Evolutionary conservation across 2,113 vertebrate species (phyloP).

Genomic region (Ophiodon elongatus): DNA sequence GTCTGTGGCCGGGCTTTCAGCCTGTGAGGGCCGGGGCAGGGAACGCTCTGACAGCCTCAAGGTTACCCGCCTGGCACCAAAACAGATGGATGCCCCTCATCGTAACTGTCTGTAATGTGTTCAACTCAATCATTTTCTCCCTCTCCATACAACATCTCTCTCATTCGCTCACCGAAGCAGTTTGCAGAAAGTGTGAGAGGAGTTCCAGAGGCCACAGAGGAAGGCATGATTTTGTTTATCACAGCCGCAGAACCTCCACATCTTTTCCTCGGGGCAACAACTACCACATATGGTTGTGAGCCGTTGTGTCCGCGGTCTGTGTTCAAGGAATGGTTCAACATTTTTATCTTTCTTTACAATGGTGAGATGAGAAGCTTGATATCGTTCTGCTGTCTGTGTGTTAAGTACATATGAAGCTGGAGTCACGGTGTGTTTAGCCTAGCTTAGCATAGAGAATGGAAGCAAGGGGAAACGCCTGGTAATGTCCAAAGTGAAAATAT

Average conservation of each 20-base stretch:
- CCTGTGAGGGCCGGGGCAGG: slow-evolving; percentile 64
- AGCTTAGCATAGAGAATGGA: not conserved
- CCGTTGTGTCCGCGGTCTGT: not conserved
- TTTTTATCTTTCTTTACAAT: not conserved
- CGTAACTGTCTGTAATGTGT: slow-evolving; percentile 78
- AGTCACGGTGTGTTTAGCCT: not conserved
- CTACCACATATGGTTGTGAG: not conserved
- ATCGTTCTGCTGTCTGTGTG: not conserved
- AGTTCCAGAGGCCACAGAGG: slow-evolving; percentile 10
- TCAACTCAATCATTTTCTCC: slow-evolving; percentile 74
- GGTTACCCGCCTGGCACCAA: slow-evolving; percentile 73
- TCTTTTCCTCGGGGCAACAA: not conserved
- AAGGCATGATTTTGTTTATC: slow-evolving; percentile 30
- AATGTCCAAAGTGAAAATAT: not conserved
- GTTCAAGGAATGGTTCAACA: not conserved
- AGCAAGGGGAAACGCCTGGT: not conserved
- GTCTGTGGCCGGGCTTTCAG: slow-evolving; percentile 59
- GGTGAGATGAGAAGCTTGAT: not conserved
- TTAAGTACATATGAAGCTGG: not conserved
- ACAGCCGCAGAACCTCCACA: slow-evolving; percentile 3
- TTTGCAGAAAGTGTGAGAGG: slow-evolving; percentile 30
- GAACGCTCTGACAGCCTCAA: slow-evolving; percentile 76
- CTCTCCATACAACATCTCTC: slow-evolving; percentile 54
- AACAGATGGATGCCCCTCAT: slow-evolving; percentile 80
- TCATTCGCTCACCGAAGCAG: slow-evolving; percentile 24